Evolutionary conservation across 1,140 invertebrate genomes (phyloP).

Genomic region (Hypothenemus hampei): DNA sequence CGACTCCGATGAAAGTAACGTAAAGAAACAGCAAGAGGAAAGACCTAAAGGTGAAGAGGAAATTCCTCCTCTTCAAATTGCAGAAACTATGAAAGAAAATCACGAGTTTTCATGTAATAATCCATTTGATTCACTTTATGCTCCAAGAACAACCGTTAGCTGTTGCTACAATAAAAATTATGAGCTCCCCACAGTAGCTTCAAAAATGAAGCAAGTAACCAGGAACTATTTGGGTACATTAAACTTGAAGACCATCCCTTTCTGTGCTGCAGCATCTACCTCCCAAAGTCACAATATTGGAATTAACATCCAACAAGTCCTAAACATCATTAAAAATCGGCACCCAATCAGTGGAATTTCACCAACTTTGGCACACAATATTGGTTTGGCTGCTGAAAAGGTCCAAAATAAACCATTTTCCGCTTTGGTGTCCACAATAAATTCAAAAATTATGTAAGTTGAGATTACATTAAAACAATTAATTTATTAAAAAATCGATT

Average conservation of each 20-base stretch:
- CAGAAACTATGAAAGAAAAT: not conserved
- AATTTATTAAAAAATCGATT: not conserved
- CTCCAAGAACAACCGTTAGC: conserved; percentile 19
- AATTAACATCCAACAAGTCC: conserved; percentile 54
- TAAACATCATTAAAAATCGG: conserved; percentile 50
- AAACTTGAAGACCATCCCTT: conserved; percentile 51
- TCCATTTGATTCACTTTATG: conserved; percentile 25
- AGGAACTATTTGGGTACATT: conserved; percentile 47
- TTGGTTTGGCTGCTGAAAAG: conserved; percentile 41
- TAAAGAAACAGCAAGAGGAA: conserved; percentile 18
- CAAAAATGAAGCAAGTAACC: conserved; percentile 49
- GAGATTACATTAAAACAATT: not conserved
- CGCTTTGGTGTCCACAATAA: conserved; percentile 37
- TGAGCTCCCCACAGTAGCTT: conserved; percentile 50
- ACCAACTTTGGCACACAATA: conserved; percentile 44
- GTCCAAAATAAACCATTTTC: conserved; percentile 36
- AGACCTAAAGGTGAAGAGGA: conserved; percentile 7
- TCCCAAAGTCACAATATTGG: conserved; percentile 53
- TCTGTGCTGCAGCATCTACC: conserved; percentile 52
- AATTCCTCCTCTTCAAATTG: conserved; percentile 13
- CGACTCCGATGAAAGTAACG: conserved; percentile 37
- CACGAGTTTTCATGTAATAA: conserved; percentile 15
- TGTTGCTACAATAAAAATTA: conserved; percentile 44
- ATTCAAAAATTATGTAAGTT: conserved; percentile 32
- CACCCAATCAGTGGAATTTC: conserved; percentile 43